Base-by-base conservation (phyloP, 1,140 invertebrate species). In the Centruroides sculpturatus region DNA sequence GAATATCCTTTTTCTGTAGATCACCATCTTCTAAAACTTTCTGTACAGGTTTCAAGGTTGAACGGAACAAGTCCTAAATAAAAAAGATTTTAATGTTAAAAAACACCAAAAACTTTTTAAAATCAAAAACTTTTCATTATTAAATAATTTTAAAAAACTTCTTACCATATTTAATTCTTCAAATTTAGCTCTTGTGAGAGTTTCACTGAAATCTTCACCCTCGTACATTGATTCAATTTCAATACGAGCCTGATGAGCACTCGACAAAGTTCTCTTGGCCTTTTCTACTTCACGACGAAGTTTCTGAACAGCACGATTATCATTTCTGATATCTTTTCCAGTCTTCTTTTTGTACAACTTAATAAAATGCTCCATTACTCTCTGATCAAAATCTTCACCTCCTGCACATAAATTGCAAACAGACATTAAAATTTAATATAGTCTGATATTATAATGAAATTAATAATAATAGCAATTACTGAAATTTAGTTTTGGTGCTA, bases 191-290 rank as follows among this genome's bases (percentile, higher is more conserved):
- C 97, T 82, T 60, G 97, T 99, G 52, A 99, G 79, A 10, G 92
- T 95, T 77, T 99, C 96, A n/a, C 89, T 94, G 83, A 99, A 99
- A 72, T 99, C 96, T 71, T 98, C 93, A 68, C 95, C 94, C 72
- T 99, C 95, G 70, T 90, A 98, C 82, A 99, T 89, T 12, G 92
- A 96, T 79, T 99, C 97, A 72, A 99, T 98, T 80, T 99, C 96
- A 72, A 99, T 94, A 74, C 88, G 87, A 62, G 95, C 91, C 78
- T 97, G 92, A 74, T 98, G 94, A 67, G 88, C 90, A 52, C 89
- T 85, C 61, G 92, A 96, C 57, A 99, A 79, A 49, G 92, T 91
- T 72, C 96, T 82, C 82, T 98, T 98, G 0, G 95, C 94, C 74
- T 97, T 97, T 74, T 98, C 95, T 12, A 97, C 92, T 77, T 97